phyloP scores from a whole-genome alignment of 2,888 invertebrate genomes.

The Fragum fragum region DNA sequence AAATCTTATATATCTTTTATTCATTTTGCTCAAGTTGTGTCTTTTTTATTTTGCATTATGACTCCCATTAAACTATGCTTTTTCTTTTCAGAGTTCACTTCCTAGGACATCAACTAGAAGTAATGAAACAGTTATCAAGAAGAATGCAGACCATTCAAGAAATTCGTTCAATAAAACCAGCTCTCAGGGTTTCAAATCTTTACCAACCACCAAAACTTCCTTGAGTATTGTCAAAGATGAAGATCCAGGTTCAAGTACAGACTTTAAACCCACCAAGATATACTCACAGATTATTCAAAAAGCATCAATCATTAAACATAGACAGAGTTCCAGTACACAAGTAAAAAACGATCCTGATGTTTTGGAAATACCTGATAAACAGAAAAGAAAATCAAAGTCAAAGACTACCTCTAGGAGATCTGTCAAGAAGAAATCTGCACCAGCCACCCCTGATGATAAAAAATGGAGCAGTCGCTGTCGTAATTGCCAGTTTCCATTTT shows the following conservation, averaged over 20 bases:
- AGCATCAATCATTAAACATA: background rate
- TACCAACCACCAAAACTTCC: background rate
- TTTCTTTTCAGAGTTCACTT: too few relatives aligned
- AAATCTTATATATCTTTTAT: too few relatives aligned
- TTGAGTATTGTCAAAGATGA: background rate
- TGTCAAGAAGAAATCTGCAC: background rate
- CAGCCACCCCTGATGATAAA: slow-evolving; percentile 22
- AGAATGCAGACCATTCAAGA: background rate
- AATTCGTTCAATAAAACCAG: background rate
- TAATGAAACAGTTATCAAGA: too few relatives aligned
- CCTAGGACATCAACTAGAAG: too few relatives aligned
- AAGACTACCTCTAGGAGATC: background rate
- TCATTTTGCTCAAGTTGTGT: too few relatives aligned
- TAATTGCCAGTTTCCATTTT: slow-evolving; percentile 59
- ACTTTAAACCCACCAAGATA: background rate
- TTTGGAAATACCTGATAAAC: background rate
- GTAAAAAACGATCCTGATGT: background rate
- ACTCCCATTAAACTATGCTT: too few relatives aligned
- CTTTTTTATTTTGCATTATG: too few relatives aligned
- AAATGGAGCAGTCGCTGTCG: slow-evolving; percentile 42
- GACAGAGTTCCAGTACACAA: background rate
- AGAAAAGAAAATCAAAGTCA: background rate
- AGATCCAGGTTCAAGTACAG: background rate
- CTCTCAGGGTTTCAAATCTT: background rate
- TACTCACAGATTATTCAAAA: background rate